Evolutionary conservation across 1,140 invertebrate genomes (phyloP).

Genomic region (Nylanderia fulva): DNA sequence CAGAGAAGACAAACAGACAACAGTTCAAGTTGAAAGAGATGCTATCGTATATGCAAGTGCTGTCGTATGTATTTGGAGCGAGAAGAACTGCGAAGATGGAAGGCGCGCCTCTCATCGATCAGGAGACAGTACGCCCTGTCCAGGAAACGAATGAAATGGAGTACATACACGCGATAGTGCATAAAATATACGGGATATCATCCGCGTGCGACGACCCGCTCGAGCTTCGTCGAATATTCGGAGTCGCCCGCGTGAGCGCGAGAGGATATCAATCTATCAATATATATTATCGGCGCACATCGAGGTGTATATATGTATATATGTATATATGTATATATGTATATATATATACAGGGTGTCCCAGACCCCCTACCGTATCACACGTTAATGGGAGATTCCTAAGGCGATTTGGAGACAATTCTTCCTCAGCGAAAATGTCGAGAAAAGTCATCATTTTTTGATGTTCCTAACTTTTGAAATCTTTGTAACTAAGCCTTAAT

Average conservation of each 20-base stretch:
- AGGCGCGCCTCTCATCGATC: conserved; percentile 47
- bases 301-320: conserved; percentile 7
- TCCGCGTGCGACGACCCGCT: conserved; percentile 20
- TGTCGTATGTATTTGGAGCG: conserved; percentile 29
- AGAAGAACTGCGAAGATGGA: conserved; percentile 23
- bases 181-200: conserved; percentile 71
- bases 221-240: conserved; percentile 50
- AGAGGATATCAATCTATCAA: conserved; percentile 55
- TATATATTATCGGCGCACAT: conserved; percentile 60
- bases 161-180: conserved; percentile 62
- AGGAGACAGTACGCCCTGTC: background rate
- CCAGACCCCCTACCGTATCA: no score
- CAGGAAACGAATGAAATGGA: conserved; percentile 63
- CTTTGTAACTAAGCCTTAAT: no score
- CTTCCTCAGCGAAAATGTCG: no score
- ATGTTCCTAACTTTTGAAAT: no score
- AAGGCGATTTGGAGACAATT: no score
- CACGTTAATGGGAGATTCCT: no score
- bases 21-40: background rate
- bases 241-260: background rate
- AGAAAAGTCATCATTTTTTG: no score
- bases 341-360: no score
- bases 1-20: background rate
- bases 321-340: no score
- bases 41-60: background rate